These are phyloP conservation scores for Coelogynopora nodosa DNA, from an alignment of 2,888 invertebrate genomes.

Conservation along the genomic window DNA sequence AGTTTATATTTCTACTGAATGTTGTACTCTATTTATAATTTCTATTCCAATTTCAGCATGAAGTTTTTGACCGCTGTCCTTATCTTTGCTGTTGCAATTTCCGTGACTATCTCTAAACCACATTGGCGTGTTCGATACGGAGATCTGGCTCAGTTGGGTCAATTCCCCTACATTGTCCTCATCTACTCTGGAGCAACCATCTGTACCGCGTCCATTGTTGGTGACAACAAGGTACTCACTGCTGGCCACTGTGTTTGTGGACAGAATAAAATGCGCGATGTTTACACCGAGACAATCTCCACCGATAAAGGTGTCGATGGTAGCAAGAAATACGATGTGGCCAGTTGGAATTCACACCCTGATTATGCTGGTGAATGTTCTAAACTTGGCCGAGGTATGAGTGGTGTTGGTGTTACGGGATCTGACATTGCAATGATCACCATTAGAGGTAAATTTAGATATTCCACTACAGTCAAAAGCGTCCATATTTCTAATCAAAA, in stretches of 20 bases:
- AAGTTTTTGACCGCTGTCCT: not conserved
- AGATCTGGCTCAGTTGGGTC: not conserved
- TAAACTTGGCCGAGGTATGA: constrained; percentile 2
- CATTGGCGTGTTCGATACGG: not conserved
- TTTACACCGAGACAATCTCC: not conserved
- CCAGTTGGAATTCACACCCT: not conserved
- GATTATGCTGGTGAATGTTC: not conserved
- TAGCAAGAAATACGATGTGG: not conserved
- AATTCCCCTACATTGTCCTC: not conserved
- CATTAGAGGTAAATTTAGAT: not conserved
- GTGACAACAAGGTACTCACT: constrained; percentile 18
- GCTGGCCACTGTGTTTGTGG: constrained; percentile 6
- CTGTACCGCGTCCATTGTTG: not conserved
- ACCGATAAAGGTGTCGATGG: not conserved
- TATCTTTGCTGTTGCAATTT: not conserved
- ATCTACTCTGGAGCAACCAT: not conserved
- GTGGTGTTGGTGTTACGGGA: not conserved
- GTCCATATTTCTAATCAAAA: not conserved
- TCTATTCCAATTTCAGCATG: not conserved
- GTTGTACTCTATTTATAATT: no score
- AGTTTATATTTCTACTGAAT: no score
- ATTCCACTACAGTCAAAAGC: not conserved
- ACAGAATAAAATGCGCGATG: not conserved
- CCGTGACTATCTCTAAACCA: not conserved
- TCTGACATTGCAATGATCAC: not conserved